These are phyloP conservation scores for Atherinomorus stipes DNA, from an alignment of 2,113 vertebrate species.

Conservation along the genomic window DNA sequence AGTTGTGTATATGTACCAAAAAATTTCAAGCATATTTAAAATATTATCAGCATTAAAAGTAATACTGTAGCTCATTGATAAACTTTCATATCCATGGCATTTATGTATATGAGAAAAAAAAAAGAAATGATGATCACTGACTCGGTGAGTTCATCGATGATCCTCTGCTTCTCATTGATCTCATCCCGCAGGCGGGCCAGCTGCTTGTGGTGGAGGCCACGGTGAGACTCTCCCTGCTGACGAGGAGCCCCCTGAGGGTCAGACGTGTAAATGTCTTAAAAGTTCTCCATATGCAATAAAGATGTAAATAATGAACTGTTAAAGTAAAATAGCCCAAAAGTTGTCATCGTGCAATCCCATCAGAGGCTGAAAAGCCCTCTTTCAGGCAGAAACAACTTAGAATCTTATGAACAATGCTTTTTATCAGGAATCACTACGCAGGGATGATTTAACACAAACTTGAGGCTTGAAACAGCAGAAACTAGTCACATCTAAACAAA, in stretches of 20 bases:
- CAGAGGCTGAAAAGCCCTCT: neutral
- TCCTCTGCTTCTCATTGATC: conserved; percentile 93
- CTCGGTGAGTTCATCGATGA: conserved; percentile 92
- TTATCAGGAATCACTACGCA: no score
- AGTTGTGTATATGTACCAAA: neutral
- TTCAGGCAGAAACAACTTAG: neutral
- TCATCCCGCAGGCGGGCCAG: conserved; percentile 90
- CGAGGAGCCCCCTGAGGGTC: conserved; percentile 81
- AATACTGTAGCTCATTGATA: neutral
- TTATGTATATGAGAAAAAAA: neutral
- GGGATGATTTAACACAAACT: neutral
- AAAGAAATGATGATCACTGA: conserved; percentile 69
- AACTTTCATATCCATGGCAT: neutral
- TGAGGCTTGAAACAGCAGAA: neutral
- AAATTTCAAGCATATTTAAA: neutral
- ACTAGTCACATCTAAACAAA: neutral
- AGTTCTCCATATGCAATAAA: neutral
- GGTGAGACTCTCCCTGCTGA: conserved; percentile 85
- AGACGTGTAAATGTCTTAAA: neutral
- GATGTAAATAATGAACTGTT: neutral
- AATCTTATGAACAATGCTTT: neutral
- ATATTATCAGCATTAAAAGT: neutral
- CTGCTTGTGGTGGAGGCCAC: conserved; percentile 89
- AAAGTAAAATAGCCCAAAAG: neutral
- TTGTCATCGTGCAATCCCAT: neutral